These are phyloP conservation scores for Paramuricea clavata DNA, from an alignment of 92 coral and sea anemone genomes.

Conservation along the genomic window DNA sequence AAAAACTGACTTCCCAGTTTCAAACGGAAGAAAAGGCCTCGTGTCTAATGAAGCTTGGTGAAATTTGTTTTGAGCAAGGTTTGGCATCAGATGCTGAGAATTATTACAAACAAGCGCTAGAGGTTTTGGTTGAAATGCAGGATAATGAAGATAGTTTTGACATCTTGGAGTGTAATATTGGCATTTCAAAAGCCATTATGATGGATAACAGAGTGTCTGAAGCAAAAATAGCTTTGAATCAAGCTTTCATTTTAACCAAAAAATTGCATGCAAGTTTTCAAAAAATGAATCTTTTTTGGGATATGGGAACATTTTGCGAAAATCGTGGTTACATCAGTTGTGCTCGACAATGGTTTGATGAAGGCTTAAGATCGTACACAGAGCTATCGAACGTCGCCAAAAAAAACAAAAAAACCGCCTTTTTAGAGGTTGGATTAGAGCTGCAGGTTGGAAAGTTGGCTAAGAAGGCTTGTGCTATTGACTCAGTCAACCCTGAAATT, in stretches of 20 bases:
- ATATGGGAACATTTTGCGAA: constrained; percentile 12
- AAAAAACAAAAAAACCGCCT: not conserved
- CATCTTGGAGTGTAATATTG: not conserved
- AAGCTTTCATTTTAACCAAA: not conserved
- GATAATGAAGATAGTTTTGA: not conserved
- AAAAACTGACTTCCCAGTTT: not conserved
- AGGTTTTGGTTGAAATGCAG: not conserved
- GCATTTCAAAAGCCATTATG: not conserved
- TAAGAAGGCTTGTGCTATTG: not conserved
- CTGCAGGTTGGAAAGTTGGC: constrained; percentile 30
- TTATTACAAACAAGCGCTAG: constrained; percentile 29
- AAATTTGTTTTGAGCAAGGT: not conserved
- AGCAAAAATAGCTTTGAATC: not conserved
- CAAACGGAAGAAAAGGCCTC: not conserved
- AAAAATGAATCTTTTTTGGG: not conserved
- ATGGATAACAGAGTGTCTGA: not conserved
- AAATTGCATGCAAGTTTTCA: not conserved
- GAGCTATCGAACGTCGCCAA: constrained; percentile 5
- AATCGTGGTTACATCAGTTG: not conserved
- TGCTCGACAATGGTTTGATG: constrained; percentile 4
- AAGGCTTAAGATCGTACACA: constrained; percentile 14
- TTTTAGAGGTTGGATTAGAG: not conserved
- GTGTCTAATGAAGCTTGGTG: constrained; percentile 9
- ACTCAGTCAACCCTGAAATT: not conserved
- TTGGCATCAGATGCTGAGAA: not conserved